These are phyloP conservation scores for Sebastes hopkinsi DNA, from an alignment of 2,797 vertebrate species.

Conservation along the genomic window DNA sequence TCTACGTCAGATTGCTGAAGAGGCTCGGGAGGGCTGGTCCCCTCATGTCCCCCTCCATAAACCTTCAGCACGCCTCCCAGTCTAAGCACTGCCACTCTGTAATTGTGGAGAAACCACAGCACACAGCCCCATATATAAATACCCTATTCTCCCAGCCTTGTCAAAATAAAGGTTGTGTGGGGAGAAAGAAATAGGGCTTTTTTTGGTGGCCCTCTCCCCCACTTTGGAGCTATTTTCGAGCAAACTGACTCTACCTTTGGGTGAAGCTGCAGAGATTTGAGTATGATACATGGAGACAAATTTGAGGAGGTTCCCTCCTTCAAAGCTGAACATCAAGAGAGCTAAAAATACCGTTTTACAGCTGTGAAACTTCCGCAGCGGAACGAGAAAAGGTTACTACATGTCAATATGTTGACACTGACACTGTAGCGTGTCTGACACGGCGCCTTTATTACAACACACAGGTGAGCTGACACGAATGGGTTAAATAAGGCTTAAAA, in stretches of 20 bases:
- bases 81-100: conserved; percentile 84
- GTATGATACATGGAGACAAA: conserved; percentile 43
- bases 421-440: not conserved
- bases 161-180: conserved; percentile 85
- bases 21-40: conserved; percentile 66
- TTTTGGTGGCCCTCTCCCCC: conserved; percentile 73
- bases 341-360: conserved; percentile 55
- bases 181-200: conserved; percentile 73
- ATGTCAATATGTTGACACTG: conserved; percentile 41
- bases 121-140: conserved; percentile 87
- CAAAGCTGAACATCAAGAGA: conserved; percentile 39
- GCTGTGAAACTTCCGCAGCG: conserved; percentile 27
- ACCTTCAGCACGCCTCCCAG: conserved; percentile 80
- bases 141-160: conserved; percentile 84
- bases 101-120: conserved; percentile 86
- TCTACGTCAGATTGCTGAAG: conserved; percentile 59
- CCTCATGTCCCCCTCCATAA: conserved; percentile 77
- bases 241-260: conserved; percentile 67
- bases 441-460: conserved; percentile 33
- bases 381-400: conserved; percentile 24
- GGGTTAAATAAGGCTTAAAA: conserved; percentile 15
- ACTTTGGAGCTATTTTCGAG: conserved; percentile 74
- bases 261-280: conserved; percentile 47
- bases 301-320: conserved; percentile 47
- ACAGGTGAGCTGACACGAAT: conserved; percentile 43